Conservation (phyloP, 1,140 invertebrate genomes). For the Portunus trituberculatus region DNA sequence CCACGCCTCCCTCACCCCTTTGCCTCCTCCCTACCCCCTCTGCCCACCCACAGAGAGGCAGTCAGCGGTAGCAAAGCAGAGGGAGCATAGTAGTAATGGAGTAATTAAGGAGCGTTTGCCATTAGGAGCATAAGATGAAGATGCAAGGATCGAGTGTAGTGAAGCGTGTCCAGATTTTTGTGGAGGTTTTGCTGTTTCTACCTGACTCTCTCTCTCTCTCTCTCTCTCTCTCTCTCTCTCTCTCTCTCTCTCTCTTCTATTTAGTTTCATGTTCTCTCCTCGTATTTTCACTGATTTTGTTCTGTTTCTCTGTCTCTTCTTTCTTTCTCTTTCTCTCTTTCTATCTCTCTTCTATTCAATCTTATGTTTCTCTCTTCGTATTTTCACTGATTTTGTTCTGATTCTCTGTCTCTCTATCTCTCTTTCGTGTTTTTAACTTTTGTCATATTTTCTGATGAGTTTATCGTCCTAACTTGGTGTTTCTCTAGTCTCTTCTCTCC, state of each 20-base stretch:
- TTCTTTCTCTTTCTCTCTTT: not conserved
- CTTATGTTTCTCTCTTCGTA: not conserved
- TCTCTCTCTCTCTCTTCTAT: too few relatives aligned
- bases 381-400: too few relatives aligned
- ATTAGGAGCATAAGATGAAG: not conserved
- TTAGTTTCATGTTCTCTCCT: not conserved
- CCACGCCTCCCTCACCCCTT: not conserved
- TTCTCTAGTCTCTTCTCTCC: too few relatives aligned
- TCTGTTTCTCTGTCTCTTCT: too few relatives aligned
- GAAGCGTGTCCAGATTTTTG: too few relatives aligned
- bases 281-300: too few relatives aligned
- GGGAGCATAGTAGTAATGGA: not conserved
- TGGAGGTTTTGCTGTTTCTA: not conserved
- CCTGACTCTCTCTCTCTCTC: not conserved
- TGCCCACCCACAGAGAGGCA: not conserved
- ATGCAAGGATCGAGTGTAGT: not conserved
- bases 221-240: conserved; percentile 5
- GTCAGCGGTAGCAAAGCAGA: not conserved
- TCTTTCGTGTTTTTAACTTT: too few relatives aligned
- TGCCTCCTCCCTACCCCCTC: too few relatives aligned
- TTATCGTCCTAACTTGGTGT: too few relatives aligned
- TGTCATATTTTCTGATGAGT: too few relatives aligned
- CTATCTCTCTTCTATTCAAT: not conserved
- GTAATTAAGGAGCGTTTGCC: not conserved
- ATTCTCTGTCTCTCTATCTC: too few relatives aligned